phyloP scores from a whole-genome alignment of 2,888 invertebrate species.

The Julus scandinavius region DNA sequence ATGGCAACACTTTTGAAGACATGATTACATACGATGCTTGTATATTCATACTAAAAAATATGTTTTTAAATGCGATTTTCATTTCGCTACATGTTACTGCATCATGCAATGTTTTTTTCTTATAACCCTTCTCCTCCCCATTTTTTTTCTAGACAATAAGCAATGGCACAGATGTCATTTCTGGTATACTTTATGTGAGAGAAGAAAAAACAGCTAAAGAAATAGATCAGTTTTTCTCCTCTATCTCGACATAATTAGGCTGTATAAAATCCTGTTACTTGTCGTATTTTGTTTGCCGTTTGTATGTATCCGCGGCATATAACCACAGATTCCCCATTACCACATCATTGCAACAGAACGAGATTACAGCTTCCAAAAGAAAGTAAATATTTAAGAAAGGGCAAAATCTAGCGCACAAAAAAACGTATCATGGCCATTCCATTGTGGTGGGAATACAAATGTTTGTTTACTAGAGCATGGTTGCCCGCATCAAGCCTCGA shows the following conservation, averaged over 20 bases:
- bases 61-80: too few relatives aligned
- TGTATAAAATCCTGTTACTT: conserved; percentile 31
- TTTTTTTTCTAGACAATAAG: too few relatives aligned
- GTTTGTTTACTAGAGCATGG: conserved; percentile 19
- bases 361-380: conserved; percentile 17
- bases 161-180: background rate
- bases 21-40: too few relatives aligned
- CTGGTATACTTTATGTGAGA: background rate
- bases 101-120: too few relatives aligned
- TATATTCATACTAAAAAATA: too few relatives aligned
- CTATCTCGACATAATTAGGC: background rate
- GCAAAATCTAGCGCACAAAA: conserved; percentile 23
- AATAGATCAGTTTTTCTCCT: background rate
- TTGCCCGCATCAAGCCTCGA: background rate
- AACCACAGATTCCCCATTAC: conserved; percentile 33
- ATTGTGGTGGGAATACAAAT: conserved; percentile 45
- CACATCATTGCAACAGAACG: conserved; percentile 27
- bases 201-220: background rate
- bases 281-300: background rate
- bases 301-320: conserved; percentile 14
- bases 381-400: conserved; percentile 45
- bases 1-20: too few relatives aligned
- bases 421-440: conserved; percentile 21
- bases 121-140: too few relatives aligned
- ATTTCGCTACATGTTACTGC: too few relatives aligned